Evolutionary conservation across 2,888 invertebrate genomes (phyloP).

Genomic region (Agrotis puta): DNA sequence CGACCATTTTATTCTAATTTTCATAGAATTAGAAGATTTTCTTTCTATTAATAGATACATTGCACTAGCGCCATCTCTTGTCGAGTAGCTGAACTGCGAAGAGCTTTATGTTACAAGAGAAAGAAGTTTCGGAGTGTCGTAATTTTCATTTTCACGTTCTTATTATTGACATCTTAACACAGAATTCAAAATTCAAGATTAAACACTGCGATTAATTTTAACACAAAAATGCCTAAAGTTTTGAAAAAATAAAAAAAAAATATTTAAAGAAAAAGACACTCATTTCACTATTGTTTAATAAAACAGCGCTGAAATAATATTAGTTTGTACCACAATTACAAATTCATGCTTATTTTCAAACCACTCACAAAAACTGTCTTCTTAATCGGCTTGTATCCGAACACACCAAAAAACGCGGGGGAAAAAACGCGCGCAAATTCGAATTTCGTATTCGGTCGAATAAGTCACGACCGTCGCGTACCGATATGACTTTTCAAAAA

Average conservation of each 20-base stretch:
- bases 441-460: constrained; percentile 73
- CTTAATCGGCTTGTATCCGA: constrained; percentile 73
- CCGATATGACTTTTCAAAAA: constrained; percentile 64
- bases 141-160: not conserved
- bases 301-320: constrained; percentile 20
- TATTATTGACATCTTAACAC: not conserved
- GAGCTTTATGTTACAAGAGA: constrained; percentile 11
- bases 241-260: not conserved
- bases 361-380: constrained; percentile 80
- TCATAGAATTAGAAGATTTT: not conserved
- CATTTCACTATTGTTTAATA: constrained; percentile 8
- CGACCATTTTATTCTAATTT: not conserved
- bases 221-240: not conserved
- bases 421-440: constrained; percentile 77
- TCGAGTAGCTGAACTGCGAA: constrained; percentile 72
- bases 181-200: not conserved
- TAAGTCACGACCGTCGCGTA: constrained; percentile 65
- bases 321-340: constrained; percentile 38
- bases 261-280: constrained; percentile 8
- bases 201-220: not conserved
- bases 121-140: not conserved
- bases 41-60: constrained; percentile 23
- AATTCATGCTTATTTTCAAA: constrained; percentile 64
- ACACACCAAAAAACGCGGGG: constrained; percentile 74
- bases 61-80: constrained; percentile 77